Evolutionary conservation across 1,140 invertebrate species (phyloP).

Genomic region (Popillia japonica): DNA sequence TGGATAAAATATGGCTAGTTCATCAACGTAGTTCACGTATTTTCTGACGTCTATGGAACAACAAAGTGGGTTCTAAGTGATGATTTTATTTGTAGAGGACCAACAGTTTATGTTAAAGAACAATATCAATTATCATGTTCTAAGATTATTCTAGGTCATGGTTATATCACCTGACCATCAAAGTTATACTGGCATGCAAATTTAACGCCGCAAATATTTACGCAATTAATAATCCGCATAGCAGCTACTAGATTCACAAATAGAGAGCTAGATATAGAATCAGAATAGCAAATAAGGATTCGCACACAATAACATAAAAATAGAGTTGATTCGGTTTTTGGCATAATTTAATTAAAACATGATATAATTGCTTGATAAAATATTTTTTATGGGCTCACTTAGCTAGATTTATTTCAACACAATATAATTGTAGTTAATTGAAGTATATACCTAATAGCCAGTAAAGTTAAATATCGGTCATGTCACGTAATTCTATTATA

Average conservation of each 20-base stretch:
- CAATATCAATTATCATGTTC: conserved; percentile 11
- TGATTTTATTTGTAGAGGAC: neutral
- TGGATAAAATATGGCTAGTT: too few relatives aligned
- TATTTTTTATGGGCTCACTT: conserved; percentile 2
- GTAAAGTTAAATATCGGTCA: neutral
- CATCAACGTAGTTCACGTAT: too few relatives aligned
- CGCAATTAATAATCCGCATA: conserved; percentile 21
- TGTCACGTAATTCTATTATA: neutral
- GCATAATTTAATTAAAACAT: conserved; percentile 24
- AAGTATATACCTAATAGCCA: neutral
- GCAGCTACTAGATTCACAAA: conserved; percentile 14
- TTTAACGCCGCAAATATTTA: conserved; percentile 23
- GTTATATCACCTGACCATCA: neutral
- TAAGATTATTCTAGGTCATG: conserved; percentile 7
- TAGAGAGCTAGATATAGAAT: conserved; percentile 1
- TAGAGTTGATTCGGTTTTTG: conserved; percentile 12
- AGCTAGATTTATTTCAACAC: neutral
- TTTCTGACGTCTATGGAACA: too few relatives aligned
- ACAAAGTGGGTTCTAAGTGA: neutral
- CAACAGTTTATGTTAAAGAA: neutral
- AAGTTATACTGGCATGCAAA: neutral
- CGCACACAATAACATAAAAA: neutral
- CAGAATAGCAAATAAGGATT: conserved; percentile 7
- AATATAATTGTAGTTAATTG: conserved; percentile 22
- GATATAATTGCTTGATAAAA: conserved; percentile 12